A percentile compares a stretch with the other conserved stretches of the same genome.
These are phyloP conservation scores for Drosophila asahinai DNA, from an alignment of 1,140 invertebrate genomes.

Conservation along the genomic window DNA sequence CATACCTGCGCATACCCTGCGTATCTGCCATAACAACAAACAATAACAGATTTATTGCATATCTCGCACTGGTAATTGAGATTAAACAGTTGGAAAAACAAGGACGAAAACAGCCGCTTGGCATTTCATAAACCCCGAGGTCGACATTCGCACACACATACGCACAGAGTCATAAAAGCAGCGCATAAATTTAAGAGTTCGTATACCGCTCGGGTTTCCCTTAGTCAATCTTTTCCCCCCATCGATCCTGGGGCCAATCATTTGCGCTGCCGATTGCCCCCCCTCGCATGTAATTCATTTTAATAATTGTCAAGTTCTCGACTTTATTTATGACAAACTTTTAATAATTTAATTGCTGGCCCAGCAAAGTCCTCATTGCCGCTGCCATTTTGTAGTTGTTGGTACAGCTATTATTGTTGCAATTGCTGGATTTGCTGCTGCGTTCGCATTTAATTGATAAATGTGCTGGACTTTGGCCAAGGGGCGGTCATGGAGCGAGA, in stretches of 20 bases:
- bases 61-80: conserved; percentile 80
- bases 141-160: conserved; percentile 5
- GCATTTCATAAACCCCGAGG: conserved; percentile 65
- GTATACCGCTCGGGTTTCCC: conserved; percentile 57
- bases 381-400: conserved; percentile 22
- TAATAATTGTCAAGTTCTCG: conserved; percentile 78
- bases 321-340: conserved; percentile 80
- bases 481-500: not conserved
- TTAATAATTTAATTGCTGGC: conserved; percentile 78
- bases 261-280: conserved; percentile 20
- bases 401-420: conserved; percentile 56
- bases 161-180: conserved; percentile 50
- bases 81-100: conserved; percentile 78
- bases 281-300: conserved; percentile 71
- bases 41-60: conserved; percentile 82
- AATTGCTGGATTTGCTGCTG: conserved; percentile 69
- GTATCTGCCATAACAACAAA: conserved; percentile 56
- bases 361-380: conserved; percentile 46
- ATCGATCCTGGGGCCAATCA: conserved; percentile 31
- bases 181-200: conserved; percentile 74
- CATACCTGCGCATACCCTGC: conserved; percentile 24
- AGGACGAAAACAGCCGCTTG: conserved; percentile 67
- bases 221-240: conserved; percentile 31
- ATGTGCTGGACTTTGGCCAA: conserved; percentile 43
- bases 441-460: conserved; percentile 82